These are phyloP conservation scores for Paramuricea clavata DNA, from an alignment of 92 coral and sea anemone genomes.

Conservation along the genomic window DNA sequence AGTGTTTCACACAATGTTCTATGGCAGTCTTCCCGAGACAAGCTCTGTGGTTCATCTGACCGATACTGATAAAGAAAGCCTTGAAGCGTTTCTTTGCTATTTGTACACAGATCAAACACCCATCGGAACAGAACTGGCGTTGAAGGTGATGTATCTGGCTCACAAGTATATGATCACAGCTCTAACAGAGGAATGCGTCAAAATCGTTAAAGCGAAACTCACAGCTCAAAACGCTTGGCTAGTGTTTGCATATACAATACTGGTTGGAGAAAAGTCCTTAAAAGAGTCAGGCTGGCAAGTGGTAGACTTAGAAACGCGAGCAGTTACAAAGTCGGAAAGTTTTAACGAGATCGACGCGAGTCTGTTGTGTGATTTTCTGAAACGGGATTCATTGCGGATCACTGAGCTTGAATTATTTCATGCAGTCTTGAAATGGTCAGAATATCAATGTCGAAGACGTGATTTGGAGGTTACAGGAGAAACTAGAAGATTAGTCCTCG, in stretches of 20 bases:
- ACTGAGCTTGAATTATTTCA: neutral
- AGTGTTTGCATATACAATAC: neutral
- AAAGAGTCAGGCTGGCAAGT: neutral
- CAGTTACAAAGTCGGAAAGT: neutral
- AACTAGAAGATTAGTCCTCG: conserved; percentile 24
- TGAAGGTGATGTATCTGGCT: conserved; percentile 8
- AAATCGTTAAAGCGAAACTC: neutral
- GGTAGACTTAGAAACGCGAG: neutral
- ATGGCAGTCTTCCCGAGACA: conserved; percentile 25
- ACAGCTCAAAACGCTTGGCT: neutral
- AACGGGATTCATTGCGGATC: neutral
- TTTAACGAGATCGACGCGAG: neutral
- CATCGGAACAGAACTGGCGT: neutral
- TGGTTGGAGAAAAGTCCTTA: neutral
- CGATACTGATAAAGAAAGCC: conserved; percentile 1
- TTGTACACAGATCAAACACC: conserved; percentile 14
- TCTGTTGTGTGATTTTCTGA: neutral
- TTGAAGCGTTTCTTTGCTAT: conserved; percentile 8
- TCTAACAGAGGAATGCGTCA: neutral
- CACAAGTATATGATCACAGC: conserved; percentile 26
- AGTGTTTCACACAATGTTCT: conserved; percentile 25
- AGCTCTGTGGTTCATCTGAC: neutral
- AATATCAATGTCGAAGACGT: neutral
- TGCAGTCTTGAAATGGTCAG: conserved; percentile 18
- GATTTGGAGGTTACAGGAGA: neutral